Conservation (phyloP, 2,888 invertebrate species). For the Aporophyla lueneburgensis region DNA sequence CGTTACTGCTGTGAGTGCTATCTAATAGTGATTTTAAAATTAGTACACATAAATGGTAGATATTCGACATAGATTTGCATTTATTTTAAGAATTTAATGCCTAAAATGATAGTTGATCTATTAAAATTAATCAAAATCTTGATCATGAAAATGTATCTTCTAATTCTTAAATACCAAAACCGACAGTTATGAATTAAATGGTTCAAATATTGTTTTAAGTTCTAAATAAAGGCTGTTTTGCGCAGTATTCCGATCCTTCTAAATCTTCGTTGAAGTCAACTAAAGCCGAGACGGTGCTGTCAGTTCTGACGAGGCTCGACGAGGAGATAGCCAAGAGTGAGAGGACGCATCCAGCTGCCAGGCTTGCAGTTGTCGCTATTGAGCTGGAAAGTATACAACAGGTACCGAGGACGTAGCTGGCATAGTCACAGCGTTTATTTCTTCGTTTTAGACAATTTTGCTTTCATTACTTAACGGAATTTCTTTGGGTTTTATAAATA, state of each 20-base stretch:
- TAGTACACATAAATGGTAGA: too few relatives aligned
- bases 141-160: not conserved
- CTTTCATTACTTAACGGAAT: not conserved
- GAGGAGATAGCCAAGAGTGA: slow-evolving; percentile 82
- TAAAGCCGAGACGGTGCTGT: slow-evolving; percentile 82
- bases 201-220: not conserved
- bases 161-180: not conserved
- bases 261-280: slow-evolving; percentile 68
- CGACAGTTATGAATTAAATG: not conserved
- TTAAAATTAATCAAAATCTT: not conserved
- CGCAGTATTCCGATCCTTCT: slow-evolving; percentile 47
- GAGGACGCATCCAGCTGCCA: slow-evolving; percentile 78
- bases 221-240: slow-evolving; percentile 5
- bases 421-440: not conserved
- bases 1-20: slow-evolving; percentile 72
- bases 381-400: slow-evolving; percentile 84
- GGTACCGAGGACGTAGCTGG: slow-evolving; percentile 68
- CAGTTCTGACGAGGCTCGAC: slow-evolving; percentile 82
- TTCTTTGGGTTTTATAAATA: not conserved
- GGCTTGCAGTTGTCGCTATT: slow-evolving; percentile 82
- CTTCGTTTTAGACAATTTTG: not conserved
- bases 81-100: not conserved
- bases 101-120: not conserved
- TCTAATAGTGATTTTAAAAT: not conserved
- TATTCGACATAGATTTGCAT: not conserved